Base-by-base conservation (phyloP, 2,797 vertebrate genomes). In the Emydoidea blandingii region DNA sequence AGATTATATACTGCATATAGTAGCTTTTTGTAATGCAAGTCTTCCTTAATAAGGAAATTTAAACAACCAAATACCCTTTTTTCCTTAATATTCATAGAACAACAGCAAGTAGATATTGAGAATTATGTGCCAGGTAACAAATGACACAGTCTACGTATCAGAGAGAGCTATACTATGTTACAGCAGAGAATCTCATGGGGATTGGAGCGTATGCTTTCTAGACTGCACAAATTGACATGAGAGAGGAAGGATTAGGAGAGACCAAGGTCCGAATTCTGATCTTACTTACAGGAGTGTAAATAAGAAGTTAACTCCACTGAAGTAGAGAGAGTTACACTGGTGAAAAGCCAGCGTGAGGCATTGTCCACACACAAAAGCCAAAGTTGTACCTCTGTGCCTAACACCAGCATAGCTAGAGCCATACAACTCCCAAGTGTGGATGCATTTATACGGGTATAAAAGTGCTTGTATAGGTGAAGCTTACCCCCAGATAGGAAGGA, bases 1-100 rank as follows among this genome's bases (percentile, higher is more conserved):
- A 80, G 82, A 86, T 41, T 92, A 74, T 85, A 54, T 93, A 85
- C 21, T 84, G 16, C 44, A 41, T 74, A 53, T 93, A 78, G 78
- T 52, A 96, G 65, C 27, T 84, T 76, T 54, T 49, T 78, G 44
- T 31, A 47, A 49, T 78, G 74, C 74, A 49, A 78, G 44, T 31
- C 44, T 78, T 31, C 44, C 27, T 49, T 49, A 72, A 23, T 72
- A 72, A 72, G n/a, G 37, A 41, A 23, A 72, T 72, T 72, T 72
- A 49, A 47, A 78, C 34, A 37, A 89, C 11, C 2, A 85, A 80
- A 5, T 25, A 54, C 3, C 79, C 12, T 19, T 54, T 65, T 62
- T 29, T 72, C 3, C n/a, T 12, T 95, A 79, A 53, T 56, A 23
- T 5, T 87, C 37, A 5, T 74, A 72, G 85, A 47, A 82, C 2